Evolutionary conservation across 2,797 vertebrate species (phyloP), one percentile per base, ranked within the genome.

Genomic region (Phataginus tricuspis): DNA sequence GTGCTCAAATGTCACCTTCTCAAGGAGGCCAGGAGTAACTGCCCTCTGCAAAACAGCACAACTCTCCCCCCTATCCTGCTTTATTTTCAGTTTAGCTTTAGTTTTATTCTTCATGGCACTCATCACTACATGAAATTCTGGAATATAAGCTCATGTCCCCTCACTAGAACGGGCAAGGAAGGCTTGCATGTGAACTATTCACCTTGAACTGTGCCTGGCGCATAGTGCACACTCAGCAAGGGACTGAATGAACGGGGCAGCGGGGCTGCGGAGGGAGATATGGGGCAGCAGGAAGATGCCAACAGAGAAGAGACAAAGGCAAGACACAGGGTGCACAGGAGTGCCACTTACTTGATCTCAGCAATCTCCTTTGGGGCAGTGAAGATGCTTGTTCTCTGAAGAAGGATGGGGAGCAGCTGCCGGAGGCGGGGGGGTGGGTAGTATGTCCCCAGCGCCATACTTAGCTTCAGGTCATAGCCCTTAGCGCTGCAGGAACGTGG

Each of bases 361-460:
- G 97, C 96, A 14, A 97, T 31, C 57, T 97, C 97, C 80, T 97
- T 97, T 1, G 96, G 96, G 61, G 94, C 91, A 7, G 92, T 96
- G 96, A 97, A 97, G 77, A 97, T 39, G 55, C 51, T 97, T n/a
- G n/a, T 84, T 66, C 95, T 87, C 90, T 97, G 96, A 64, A 98
- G 95, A 53, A 95, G 96, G 39, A 16, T 39, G 9, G 98, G 97
- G 66, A 99, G 98, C 0, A 96, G 72, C 19, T 98, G 96, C 92
- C 98, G 98, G 94, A 98, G 98, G 69, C 63, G 92, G 37, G 55
- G 1, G 0, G 98, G 96, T 75, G 98, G 98, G 7, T 64, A 19
- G 90, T 98, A 98, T 0, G 64, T 37, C 29, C 6, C 72, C 96
- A 99, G 98, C 0, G 63, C 66, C 96, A 98, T 61, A 31, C 97